Evolutionary conservation across 35 echinoderm and acorn worm genomes (phyloP), one percentile per base, ranked within the genome.

Genomic region (Apostichopus japonicus): DNA sequence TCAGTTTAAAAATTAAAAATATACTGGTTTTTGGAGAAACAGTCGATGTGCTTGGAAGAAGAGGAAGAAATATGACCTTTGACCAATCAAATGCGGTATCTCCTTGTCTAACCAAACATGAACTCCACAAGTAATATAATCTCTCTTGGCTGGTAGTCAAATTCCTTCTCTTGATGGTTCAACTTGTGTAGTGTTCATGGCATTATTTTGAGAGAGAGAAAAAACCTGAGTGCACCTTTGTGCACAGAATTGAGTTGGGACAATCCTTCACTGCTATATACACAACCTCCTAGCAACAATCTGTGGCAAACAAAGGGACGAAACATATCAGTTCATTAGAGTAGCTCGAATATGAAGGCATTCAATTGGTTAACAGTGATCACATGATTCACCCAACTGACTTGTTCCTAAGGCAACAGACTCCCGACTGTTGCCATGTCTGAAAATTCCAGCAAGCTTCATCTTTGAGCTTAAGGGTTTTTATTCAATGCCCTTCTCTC

Each of bases 271-370:
- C 71, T 75, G 71, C 81, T 84, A 84, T 55, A 55, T 84, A 84
- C 56, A 84, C 81, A 84, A 84, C 56, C 81, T 84, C 81, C 81
- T 84, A 84, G 81, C 55, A 75, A 75, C 71, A 84, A 84, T 84
- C 81, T 84, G 81, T 84, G 81, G 56, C 56, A 24, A 59, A 84
- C 55, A 84, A 84, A 84, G 16, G 81, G 81, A 84, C 56, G 54
- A 54, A 23, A 84, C 17, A 84, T 24, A 84, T 84, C 81, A 84
- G 54, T 57, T 53, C 15, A n/a, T 57, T 58, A 84, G 44, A 83
- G 79, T 17, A 83, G 10, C 79, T 83, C 33, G 17, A 83, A 83
- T 44, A 84, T 84, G 81, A 84, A n/a, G 54, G 51, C 81, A 57
- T 59, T 75, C 71, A 75, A 75, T 75, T 75, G 71, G 71, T 75